Conservation (phyloP, 2,797 vertebrate species). For the Gila robusta region DNA sequence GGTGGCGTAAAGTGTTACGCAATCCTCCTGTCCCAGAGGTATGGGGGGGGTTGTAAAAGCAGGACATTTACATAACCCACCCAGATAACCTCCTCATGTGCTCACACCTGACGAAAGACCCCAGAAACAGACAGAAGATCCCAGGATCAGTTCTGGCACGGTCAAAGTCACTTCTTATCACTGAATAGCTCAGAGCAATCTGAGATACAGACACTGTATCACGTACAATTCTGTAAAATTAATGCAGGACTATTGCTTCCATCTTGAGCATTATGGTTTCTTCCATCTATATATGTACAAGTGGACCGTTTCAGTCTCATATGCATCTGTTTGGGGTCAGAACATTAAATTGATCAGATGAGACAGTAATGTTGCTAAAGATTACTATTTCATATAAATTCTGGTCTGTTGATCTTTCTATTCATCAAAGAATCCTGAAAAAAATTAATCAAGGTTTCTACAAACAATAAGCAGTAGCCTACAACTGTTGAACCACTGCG, state of each 20-base stretch:
- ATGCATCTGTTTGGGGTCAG: background rate
- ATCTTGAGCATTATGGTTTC: background rate
- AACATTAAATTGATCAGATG: background rate
- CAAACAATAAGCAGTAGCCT: too few species aligned
- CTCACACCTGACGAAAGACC: conserved; percentile 3
- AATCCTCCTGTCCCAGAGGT: background rate
- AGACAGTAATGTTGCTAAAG: background rate
- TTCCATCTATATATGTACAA: background rate
- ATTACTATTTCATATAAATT: background rate
- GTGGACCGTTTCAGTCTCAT: background rate
- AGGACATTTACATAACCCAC: conserved; percentile 43
- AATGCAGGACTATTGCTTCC: background rate
- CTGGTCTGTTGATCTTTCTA: background rate
- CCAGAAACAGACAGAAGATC: background rate
- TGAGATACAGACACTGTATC: background rate
- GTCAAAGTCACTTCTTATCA: background rate
- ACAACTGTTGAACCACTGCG: background rate
- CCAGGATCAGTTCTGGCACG: background rate
- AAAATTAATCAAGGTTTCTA: too few species aligned
- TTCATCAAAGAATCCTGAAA: background rate
- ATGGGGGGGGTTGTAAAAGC: background rate
- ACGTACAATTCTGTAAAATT: background rate
- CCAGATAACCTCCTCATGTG: conserved; percentile 20
- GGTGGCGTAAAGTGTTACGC: conserved; percentile 25
- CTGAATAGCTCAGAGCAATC: background rate